phyloP scores from a whole-genome alignment of 2,888 invertebrate species.

The Xestia sexstrigata region DNA sequence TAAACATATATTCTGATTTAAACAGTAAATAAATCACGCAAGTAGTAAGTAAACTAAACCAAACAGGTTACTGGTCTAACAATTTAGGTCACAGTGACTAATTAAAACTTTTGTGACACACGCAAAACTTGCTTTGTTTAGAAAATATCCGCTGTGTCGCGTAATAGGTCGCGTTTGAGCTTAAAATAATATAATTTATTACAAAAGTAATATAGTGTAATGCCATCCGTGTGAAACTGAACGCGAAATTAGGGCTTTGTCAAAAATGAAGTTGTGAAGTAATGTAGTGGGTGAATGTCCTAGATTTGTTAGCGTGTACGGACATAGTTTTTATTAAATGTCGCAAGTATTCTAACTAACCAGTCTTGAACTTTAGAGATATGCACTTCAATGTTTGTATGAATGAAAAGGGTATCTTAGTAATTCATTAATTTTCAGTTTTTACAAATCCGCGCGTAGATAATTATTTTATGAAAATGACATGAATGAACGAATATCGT shows the following conservation, averaged over 20 bases:
- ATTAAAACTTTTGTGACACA: slow-evolving; percentile 78
- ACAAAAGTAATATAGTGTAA: slow-evolving; percentile 40
- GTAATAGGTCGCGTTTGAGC: slow-evolving; percentile 55
- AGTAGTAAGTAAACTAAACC: slow-evolving; percentile 59
- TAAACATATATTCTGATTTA: slow-evolving; percentile 47
- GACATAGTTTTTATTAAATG: not conserved
- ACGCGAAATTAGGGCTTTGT: slow-evolving; percentile 30
- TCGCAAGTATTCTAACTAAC: not conserved
- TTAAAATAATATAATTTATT: slow-evolving; percentile 61
- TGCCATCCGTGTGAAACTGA: slow-evolving; percentile 32
- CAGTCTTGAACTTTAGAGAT: not conserved
- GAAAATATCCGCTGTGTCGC: slow-evolving; percentile 67
- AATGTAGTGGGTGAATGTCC: slow-evolving; percentile 34
- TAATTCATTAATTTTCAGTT: not conserved
- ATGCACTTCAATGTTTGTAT: not conserved
- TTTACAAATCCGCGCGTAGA: not conserved
- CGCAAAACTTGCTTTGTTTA: slow-evolving; percentile 75
- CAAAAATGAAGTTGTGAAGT: slow-evolving; percentile 24
- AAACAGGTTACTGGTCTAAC: slow-evolving; percentile 64
- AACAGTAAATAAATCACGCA: slow-evolving; percentile 71
- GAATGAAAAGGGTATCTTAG: not conserved
- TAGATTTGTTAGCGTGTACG: slow-evolving; percentile 13
- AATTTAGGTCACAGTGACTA: slow-evolving; percentile 82
- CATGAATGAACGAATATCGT: not conserved
- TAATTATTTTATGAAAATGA: not conserved